These are phyloP conservation scores for Murina feae DNA, from an alignment of 2,113 vertebrate species.

Conservation along the genomic window DNA sequence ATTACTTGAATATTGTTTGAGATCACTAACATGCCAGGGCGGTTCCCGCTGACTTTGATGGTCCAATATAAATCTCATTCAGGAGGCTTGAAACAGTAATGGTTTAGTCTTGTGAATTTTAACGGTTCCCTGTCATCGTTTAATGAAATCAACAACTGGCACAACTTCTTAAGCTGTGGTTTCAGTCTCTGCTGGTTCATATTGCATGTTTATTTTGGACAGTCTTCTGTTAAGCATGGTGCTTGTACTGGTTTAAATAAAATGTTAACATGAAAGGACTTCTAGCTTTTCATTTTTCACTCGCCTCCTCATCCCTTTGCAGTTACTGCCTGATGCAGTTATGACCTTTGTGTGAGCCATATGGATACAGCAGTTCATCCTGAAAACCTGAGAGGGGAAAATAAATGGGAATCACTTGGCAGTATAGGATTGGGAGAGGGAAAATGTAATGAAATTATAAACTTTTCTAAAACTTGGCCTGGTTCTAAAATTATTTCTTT, in stretches of 20 bases:
- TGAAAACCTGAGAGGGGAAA: neutral
- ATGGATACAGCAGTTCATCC: neutral
- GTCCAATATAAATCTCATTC: constrained; percentile 53
- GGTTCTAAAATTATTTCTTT: neutral
- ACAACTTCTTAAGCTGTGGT: constrained; percentile 66
- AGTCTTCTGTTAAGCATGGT: constrained; percentile 84
- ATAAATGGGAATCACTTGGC: neutral
- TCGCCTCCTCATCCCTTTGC: neutral
- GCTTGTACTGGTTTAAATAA: constrained; percentile 85
- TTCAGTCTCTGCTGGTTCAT: constrained; percentile 79
- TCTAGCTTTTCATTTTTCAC: constrained; percentile 14
- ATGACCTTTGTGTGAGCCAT: neutral
- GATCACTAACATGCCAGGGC: constrained; percentile 21
- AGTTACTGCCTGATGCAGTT: neutral
- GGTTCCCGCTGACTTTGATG: constrained; percentile 32
- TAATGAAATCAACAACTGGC: constrained; percentile 64
- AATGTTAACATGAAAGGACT: constrained; percentile 76
- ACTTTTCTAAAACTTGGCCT: neutral
- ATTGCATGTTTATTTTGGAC: constrained; percentile 83
- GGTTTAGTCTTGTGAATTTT: constrained; percentile 65
- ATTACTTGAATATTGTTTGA: constrained; percentile 58
- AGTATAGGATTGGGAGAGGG: neutral
- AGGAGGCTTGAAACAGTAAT: constrained; percentile 62
- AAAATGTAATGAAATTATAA: neutral
- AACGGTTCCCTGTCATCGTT: constrained; percentile 64